Conservation (phyloP, 2,888 invertebrate genomes). For the Ptilodon capucinus region DNA sequence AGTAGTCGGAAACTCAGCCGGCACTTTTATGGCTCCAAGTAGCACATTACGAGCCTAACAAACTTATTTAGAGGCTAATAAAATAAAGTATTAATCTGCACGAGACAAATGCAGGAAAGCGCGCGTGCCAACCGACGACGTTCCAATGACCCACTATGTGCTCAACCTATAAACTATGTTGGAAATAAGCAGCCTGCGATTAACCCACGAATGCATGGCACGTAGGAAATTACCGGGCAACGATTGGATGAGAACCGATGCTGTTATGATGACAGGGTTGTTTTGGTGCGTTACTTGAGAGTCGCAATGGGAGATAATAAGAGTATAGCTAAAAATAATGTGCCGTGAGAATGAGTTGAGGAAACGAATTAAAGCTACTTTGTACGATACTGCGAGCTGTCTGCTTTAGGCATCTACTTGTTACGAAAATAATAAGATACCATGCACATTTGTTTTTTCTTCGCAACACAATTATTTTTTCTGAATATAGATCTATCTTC, state of each 20-base stretch:
- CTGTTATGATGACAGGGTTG: constrained; percentile 46
- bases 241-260: constrained; percentile 27
- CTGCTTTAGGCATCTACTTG: neutral
- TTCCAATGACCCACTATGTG: constrained; percentile 68
- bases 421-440: too few relatives aligned
- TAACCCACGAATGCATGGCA: constrained; percentile 55
- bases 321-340: constrained; percentile 12
- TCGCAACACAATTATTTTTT: neutral
- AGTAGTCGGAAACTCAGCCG: neutral
- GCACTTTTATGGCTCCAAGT: too few relatives aligned
- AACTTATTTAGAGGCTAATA: neutral
- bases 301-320: constrained; percentile 14
- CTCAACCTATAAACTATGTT: constrained; percentile 60
- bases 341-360: constrained; percentile 13
- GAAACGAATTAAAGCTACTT: constrained; percentile 12
- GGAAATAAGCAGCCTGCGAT: constrained; percentile 56
- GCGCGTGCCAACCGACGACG: constrained; percentile 54
- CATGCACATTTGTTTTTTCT: too few relatives aligned
- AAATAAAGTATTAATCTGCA: constrained; percentile 51
- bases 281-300: constrained; percentile 27
- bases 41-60: neutral
- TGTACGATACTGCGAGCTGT: constrained; percentile 15
- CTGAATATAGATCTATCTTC: too few relatives aligned
- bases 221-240: constrained; percentile 51
- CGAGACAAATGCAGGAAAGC: constrained; percentile 69